Base-by-base conservation (phyloP, 1,140 invertebrate species). In the Zaprionus taronus region DNA sequence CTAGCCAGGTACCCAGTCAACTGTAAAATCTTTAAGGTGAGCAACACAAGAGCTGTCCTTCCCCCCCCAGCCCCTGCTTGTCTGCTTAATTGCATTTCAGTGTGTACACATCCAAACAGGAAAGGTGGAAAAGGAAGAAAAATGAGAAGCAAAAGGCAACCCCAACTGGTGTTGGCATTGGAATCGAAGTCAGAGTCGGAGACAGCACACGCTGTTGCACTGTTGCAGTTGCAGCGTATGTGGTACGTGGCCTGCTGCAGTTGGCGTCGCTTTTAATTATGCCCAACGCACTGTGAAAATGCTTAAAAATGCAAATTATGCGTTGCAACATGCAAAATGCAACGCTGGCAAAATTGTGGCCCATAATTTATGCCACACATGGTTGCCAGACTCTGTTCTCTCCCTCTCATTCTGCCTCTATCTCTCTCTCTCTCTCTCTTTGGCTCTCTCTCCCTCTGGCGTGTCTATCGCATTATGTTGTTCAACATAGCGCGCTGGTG, bases 241-340 rank as follows among this genome's bases (percentile, higher is more conserved):
- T 7, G 41, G n/a, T 17, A 17, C n/a, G 41, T 62, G 31, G 34
- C 28, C 20, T 24, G 28, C 12, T 4, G 64, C 34, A 26, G 44
- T 67, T 26, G 72, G 57, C 34, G 65, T 87, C 58, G 67, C 67
- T 73, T 81, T 89, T 87, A 87, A 87, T 87, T 89, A 87, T 89
- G 84, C 66, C 78, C 74, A 83, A 87, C 80, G 80, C 84, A 69
- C 81, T 87, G 84, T 81, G 77, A 83, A 87, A 89, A 87, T 87
- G 83, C 83, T 87, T 81, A 87, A 89, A 87, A 87, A 83, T 87
- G 80, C 84, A 89, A 87, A 87, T 87, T 87, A 87, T 89, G 71
- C 84, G 49, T 74, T 80, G 84, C 65, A 81, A 87, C 87, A 83
- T 87, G 47, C 47, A 81, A 87, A 87, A 83, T 87, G 84, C 84